These are phyloP conservation scores for Brachyistius frenatus DNA, from an alignment of 2,113 vertebrate species.

Conservation along the genomic window DNA sequence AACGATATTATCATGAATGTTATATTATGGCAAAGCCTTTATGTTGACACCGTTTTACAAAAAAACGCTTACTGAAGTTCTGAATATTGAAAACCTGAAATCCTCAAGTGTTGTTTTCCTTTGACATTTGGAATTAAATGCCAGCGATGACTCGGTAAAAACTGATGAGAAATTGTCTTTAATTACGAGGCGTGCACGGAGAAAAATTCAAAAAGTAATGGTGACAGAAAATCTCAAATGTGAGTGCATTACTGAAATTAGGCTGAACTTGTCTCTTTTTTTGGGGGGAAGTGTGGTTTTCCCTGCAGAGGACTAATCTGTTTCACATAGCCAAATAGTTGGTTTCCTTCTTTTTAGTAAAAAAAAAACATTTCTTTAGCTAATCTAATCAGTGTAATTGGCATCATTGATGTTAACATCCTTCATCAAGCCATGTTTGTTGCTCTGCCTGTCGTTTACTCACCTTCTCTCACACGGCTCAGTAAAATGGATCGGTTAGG, in stretches of 20 bases:
- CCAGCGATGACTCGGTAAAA: not conserved
- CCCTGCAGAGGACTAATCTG: conserved; percentile 17
- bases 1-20: too few species aligned
- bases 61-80: not conserved
- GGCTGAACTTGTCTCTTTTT: not conserved
- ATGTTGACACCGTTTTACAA: conserved; percentile 12
- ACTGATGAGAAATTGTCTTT: not conserved
- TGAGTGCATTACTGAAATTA: not conserved
- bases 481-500: not conserved
- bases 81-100: not conserved
- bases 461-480: not conserved
- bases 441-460: conserved; percentile 20
- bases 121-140: not conserved
- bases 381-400: conserved; percentile 11
- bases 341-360: too few species aligned
- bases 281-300: not conserved
- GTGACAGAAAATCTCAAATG: conserved; percentile 28
- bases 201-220: not conserved
- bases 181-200: not conserved
- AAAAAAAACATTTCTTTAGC: too few species aligned
- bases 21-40: not conserved
- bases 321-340: conserved; percentile 1
- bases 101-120: not conserved
- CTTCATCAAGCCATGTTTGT: not conserved
- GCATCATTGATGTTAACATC: conserved; percentile 26